A percentile compares a stretch with the other conserved stretches of the same genome.
These are phyloP conservation scores for Helarctos malayanus DNA, from an alignment of 2,797 vertebrate genomes.

Conservation along the genomic window DNA sequence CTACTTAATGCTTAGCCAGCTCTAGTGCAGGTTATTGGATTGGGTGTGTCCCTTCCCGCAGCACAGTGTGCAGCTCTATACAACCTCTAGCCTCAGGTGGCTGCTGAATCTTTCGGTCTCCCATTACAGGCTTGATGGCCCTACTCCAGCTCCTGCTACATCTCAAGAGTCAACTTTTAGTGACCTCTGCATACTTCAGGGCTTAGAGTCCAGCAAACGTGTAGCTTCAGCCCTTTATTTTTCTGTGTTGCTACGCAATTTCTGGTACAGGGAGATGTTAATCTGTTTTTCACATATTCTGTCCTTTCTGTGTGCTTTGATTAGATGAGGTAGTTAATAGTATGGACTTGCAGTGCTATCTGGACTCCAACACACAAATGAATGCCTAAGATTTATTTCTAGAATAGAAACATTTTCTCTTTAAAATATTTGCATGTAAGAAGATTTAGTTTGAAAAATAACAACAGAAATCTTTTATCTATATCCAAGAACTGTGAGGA, in stretches of 20 bases:
- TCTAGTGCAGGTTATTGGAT: neutral
- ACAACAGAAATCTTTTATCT: neutral
- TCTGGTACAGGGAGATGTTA: neutral
- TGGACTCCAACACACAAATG: neutral
- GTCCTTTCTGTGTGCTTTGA: neutral
- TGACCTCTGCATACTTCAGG: neutral
- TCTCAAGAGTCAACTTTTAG: neutral
- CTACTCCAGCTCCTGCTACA: neutral
- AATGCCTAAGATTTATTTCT: neutral
- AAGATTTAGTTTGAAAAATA: slow-evolving; percentile 20
- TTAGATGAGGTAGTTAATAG: neutral
- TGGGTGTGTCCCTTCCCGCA: neutral
- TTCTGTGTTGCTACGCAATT: slow-evolving; percentile 21
- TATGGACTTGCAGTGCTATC: neutral
- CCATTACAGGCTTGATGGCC: too few relatives aligned
- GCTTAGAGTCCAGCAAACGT: neutral
- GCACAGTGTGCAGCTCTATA: neutral
- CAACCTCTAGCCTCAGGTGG: neutral
- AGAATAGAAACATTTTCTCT: slow-evolving; percentile 2
- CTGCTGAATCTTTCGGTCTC: neutral
- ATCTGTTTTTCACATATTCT: neutral
- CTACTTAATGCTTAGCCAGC: neutral
- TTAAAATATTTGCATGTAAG: neutral
- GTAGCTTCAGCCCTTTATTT: neutral
- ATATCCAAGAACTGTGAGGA: neutral